Percentiles rank a stretch among this genome's conserved stretches.
Conservation (phyloP, 2,888 invertebrate species). For the Blomia tropicalis region DNA sequence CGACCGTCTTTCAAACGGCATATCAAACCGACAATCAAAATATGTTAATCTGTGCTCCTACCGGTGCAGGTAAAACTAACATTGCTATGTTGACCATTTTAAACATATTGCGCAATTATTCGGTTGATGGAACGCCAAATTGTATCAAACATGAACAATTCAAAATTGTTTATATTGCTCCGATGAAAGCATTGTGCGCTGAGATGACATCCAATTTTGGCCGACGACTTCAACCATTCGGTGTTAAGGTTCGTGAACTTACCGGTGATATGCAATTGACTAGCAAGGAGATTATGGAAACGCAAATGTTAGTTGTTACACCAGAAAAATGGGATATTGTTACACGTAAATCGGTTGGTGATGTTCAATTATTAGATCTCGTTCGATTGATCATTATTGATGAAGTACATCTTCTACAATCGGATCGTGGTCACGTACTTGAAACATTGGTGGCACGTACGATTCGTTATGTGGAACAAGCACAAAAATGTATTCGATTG, state of each 20-base stretch:
- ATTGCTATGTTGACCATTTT: conserved; percentile 83
- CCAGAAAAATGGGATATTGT: conserved; percentile 99
- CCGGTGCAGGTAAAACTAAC: conserved; percentile 98
- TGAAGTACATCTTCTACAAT: conserved; percentile 81
- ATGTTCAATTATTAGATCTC: conserved; percentile 69
- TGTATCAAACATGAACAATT: conserved; percentile 27
- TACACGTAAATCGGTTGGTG: conserved; percentile 68
- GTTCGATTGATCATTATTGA: conserved; percentile 88
- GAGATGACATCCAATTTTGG: conserved; percentile 95
- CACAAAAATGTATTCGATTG: conserved; percentile 65
- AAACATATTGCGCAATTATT: conserved; percentile 51
- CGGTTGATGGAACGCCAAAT: background rate
- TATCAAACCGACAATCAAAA: conserved; percentile 85
- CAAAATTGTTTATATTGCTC: conserved; percentile 91
- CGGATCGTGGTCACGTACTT: conserved; percentile 90
- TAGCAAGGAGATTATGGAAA: conserved; percentile 77
- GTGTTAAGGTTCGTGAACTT: conserved; percentile 70
- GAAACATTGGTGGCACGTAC: conserved; percentile 93
- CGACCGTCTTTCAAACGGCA: conserved; percentile 82
- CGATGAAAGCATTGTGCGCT: conserved; percentile 96
- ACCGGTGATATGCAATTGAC: conserved; percentile 97
- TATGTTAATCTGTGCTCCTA: conserved; percentile 90
- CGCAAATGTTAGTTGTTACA: conserved; percentile 90
- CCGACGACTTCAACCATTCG: conserved; percentile 56
- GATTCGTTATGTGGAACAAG: conserved; percentile 50